A percentile compares a stretch with the other conserved stretches of the same genome.
Conservation (phyloP, 2,797 vertebrate genomes). For the Chelon labrosus region DNA sequence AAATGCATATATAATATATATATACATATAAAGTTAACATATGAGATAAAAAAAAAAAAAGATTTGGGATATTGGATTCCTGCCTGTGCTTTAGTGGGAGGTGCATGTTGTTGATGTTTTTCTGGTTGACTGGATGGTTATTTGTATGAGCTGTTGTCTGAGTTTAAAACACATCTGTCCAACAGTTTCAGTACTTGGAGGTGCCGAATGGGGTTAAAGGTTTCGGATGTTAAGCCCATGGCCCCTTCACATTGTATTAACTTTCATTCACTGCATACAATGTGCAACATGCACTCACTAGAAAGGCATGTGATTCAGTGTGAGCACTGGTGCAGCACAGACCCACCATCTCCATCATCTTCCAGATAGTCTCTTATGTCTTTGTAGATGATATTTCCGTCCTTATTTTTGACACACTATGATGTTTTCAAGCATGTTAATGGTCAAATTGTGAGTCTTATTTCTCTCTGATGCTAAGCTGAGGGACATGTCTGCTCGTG, state of each 20-base stretch:
- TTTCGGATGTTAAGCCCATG: constrained; percentile 32
- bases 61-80: constrained; percentile 37
- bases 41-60: constrained; percentile 17
- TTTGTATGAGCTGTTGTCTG: constrained; percentile 36
- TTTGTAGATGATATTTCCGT: constrained; percentile 28
- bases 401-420: constrained; percentile 20
- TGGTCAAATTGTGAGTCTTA: constrained; percentile 41
- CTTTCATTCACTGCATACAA: constrained; percentile 37
- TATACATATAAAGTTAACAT: constrained; percentile 30
- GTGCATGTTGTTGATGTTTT: constrained; percentile 63
- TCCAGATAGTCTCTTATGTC: constrained; percentile 22
- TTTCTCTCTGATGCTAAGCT: constrained; percentile 25
- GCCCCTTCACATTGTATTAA: constrained; percentile 30
- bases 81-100: constrained; percentile 51
- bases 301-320: constrained; percentile 41
- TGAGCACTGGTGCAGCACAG: constrained; percentile 31
- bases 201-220: constrained; percentile 11
- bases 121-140: constrained; percentile 47
- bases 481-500: constrained; percentile 32
- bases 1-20: constrained; percentile 43
- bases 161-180: constrained; percentile 27
- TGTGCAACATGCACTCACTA: constrained; percentile 43
- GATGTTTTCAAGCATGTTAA: constrained; percentile 57
- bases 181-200: constrained; percentile 10
- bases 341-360: constrained; percentile 25